Evolutionary conservation across 2,888 invertebrate species (phyloP).

Genomic region (Parnassius smintheus): DNA sequence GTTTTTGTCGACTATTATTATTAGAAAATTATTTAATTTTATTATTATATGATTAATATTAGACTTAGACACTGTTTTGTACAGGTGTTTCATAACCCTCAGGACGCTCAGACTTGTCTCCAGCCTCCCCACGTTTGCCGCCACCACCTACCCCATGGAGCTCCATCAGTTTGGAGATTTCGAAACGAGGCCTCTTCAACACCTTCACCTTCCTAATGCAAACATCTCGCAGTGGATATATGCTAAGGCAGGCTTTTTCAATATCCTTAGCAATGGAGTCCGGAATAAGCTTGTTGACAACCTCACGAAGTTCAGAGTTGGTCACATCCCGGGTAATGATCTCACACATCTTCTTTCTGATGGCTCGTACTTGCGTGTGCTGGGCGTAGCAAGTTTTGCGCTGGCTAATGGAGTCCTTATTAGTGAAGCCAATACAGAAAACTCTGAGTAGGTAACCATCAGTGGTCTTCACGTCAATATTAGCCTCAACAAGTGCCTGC

Average conservation of each 20-base stretch:
- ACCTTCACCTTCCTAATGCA: conserved; percentile 99
- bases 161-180: conserved; percentile 96
- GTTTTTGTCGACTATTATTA: no score
- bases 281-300: conserved; percentile 97
- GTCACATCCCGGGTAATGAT: conserved; percentile 96
- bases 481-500: conserved; percentile 98
- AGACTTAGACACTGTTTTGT: conserved; percentile 93
- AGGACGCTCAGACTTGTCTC: conserved; percentile 94
- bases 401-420: conserved; percentile 95
- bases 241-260: conserved; percentile 97
- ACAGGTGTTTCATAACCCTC: conserved; percentile 99
- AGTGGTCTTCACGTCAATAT: conserved; percentile 98
- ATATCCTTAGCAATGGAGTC: conserved; percentile 99
- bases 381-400: conserved; percentile 99
- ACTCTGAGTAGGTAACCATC: conserved; percentile 97
- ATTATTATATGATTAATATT: conserved; percentile 34
- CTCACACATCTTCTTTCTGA: conserved; percentile 99
- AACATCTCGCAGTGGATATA: conserved; percentile 98
- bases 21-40: no score
- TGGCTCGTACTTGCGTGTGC: conserved; percentile 82
- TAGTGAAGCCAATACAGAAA: conserved; percentile 99
- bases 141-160: conserved; percentile 94
- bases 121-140: conserved; percentile 87
- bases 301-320: conserved; percentile 95
- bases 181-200: conserved; percentile 98